Evolutionary conservation across 2,888 invertebrate species (phyloP).

Genomic region (Neocrepidodera transversa): DNA sequence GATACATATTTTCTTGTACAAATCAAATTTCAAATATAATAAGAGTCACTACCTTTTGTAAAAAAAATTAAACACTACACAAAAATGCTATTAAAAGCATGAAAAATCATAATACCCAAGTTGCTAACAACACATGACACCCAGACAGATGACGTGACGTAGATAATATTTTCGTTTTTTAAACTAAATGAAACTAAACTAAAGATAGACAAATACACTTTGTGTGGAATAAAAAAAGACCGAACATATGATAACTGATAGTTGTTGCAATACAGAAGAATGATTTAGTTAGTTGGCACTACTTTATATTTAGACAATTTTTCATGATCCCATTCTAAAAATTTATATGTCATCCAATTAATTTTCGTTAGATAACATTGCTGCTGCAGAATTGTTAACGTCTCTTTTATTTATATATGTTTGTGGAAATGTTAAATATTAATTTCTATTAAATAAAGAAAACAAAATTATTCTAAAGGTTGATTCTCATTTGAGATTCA

Average conservation of each 20-base stretch:
- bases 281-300: not conserved
- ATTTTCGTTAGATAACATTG: too few relatives aligned
- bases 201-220: slow-evolving; percentile 3
- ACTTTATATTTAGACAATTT: not conserved
- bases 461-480: too few relatives aligned
- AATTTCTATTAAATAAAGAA: too few relatives aligned
- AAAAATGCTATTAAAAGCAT: slow-evolving; percentile 25
- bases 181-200: slow-evolving; percentile 4
- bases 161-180: slow-evolving; percentile 26
- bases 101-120: slow-evolving; percentile 27
- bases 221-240: slow-evolving; percentile 8
- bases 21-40: not conserved
- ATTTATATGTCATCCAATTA: too few relatives aligned
- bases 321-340: too few relatives aligned
- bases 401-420: too few relatives aligned
- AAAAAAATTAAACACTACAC: slow-evolving; percentile 25
- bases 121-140: slow-evolving; percentile 29
- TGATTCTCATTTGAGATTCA: too few relatives aligned
- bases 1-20: not conserved
- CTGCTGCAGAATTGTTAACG: too few relatives aligned
- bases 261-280: too few relatives aligned
- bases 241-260: too few relatives aligned
- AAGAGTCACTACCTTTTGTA: slow-evolving; percentile 15
- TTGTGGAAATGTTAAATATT: too few relatives aligned
- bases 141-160: slow-evolving; percentile 31